A percentile compares a stretch with the other conserved stretches of the same genome.
Conservation (phyloP, 2,888 invertebrate species). For the Ophraella communa region DNA sequence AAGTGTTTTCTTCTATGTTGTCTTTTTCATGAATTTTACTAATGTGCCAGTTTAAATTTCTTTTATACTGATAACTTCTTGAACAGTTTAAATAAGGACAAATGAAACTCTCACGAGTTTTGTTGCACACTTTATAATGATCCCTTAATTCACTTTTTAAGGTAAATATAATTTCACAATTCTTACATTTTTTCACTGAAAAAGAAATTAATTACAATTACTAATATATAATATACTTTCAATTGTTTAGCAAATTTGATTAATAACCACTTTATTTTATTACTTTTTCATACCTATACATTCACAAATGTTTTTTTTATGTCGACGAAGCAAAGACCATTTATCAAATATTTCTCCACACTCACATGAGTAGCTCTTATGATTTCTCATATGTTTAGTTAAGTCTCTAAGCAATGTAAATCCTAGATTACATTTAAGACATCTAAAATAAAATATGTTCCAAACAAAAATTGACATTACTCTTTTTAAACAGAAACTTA, state of each 20-base stretch:
- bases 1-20: constrained; percentile 9
- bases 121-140: constrained; percentile 42
- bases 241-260: too few relatives aligned
- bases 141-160: constrained; percentile 37
- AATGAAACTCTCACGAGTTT: constrained; percentile 37
- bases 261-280: too few relatives aligned
- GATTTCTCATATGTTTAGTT: constrained; percentile 48
- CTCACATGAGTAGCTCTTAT: constrained; percentile 49
- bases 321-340: constrained; percentile 47
- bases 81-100: constrained; percentile 48
- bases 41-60: constrained; percentile 47
- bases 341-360: constrained; percentile 48
- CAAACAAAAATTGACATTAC: too few relatives aligned
- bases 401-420: constrained; percentile 43
- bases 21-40: constrained; percentile 43
- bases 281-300: constrained; percentile 30
- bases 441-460: constrained; percentile 42
- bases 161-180: constrained; percentile 46
- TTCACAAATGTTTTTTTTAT: constrained; percentile 43
- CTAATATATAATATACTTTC: too few relatives aligned
- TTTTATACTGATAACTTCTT: constrained; percentile 47
- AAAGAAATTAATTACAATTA: constrained; percentile 11
- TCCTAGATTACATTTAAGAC: constrained; percentile 43
- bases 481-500: constrained; percentile 22
- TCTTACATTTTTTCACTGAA: constrained; percentile 44